Evolutionary conservation across 2,797 vertebrate genomes (phyloP).

Genomic region (Sebastolobus alascanus): DNA sequence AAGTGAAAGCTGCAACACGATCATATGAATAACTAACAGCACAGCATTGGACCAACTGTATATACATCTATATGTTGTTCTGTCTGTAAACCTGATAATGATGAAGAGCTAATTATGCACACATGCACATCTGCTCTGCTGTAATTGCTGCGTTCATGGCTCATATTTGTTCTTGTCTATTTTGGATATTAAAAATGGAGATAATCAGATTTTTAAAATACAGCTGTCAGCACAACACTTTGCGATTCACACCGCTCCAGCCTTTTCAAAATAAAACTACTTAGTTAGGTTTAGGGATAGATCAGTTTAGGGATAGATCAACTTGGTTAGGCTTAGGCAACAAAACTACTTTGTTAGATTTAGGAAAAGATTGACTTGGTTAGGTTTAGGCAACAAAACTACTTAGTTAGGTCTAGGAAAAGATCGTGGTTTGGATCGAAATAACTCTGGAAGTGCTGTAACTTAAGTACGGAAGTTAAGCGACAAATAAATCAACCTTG

Average conservation of each 20-base stretch:
- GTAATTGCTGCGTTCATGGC: background rate
- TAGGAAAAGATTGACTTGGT: no score
- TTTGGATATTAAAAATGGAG: background rate
- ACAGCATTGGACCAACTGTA: background rate
- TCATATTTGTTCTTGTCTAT: background rate
- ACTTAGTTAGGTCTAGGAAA: no score
- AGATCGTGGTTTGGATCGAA: no score
- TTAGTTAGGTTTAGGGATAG: no score
- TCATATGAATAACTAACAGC: slow-evolving; percentile 7
- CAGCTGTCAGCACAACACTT: background rate
- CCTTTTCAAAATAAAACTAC: no score
- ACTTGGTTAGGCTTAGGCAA: no score
- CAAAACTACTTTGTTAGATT: no score
- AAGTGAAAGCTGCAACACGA: slow-evolving; percentile 20
- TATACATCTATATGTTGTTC: background rate
- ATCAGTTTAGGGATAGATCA: no score
- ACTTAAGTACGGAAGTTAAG: no score
- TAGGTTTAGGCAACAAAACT: no score
- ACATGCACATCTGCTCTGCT: slow-evolving; percentile 31
- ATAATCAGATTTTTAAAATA: slow-evolving; percentile 11
- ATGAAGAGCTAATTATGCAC: slow-evolving; percentile 29
- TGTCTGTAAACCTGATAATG: slow-evolving; percentile 31
- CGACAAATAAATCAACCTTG: no score
- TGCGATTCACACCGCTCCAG: background rate
- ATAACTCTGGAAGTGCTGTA: no score